phyloP scores from a whole-genome alignment of 2,797 vertebrate genomes.

The Discoglossus pictus region DNA sequence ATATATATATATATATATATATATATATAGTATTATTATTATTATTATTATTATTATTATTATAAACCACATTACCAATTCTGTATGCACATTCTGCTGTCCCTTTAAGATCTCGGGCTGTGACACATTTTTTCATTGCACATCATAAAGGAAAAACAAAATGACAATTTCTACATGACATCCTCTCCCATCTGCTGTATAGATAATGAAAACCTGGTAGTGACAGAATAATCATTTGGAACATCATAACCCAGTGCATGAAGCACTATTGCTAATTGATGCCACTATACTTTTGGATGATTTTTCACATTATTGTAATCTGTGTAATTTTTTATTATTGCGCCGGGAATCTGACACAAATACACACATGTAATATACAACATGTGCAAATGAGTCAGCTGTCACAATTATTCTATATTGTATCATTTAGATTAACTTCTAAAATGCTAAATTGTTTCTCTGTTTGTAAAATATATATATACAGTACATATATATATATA shows the following conservation, averaged over 20 bases:
- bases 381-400: neutral
- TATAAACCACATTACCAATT: too few relatives aligned
- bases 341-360: neutral
- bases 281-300: neutral
- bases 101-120: neutral
- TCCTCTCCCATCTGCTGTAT: constrained; percentile 22
- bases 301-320: neutral
- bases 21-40: too few relatives aligned
- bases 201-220: neutral
- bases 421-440: neutral
- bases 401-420: neutral
- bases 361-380: neutral
- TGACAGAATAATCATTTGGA: constrained; percentile 6
- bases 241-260: constrained; percentile 23
- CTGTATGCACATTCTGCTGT: too few relatives aligned
- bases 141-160: neutral
- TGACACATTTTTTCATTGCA: neutral
- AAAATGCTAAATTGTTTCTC: too few relatives aligned
- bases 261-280: constrained; percentile 15
- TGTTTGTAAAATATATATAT: too few relatives aligned
- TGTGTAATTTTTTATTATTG: constrained; percentile 2
- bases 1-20: too few relatives aligned
- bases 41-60: too few relatives aligned
- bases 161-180: constrained; percentile 2
- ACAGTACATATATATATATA: too few relatives aligned